Conservation (phyloP, 2,888 invertebrate species). For the Steinernema hermaphroditum region DNA sequence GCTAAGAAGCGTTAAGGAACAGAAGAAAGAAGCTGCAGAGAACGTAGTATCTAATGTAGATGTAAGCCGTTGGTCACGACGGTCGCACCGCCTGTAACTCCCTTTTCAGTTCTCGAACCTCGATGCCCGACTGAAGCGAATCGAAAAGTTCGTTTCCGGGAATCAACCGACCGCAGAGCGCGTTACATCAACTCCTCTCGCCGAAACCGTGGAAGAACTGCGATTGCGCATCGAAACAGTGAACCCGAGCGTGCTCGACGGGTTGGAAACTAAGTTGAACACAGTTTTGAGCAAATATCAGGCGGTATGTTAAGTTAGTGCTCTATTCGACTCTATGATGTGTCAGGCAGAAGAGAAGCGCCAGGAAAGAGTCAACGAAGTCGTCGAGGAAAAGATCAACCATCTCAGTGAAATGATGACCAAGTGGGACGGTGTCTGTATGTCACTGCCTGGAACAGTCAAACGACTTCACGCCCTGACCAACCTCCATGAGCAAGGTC, state of each 20-base stretch:
- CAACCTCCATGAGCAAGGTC: constrained; percentile 24
- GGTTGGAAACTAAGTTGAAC: constrained; percentile 10
- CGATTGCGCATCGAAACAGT: constrained; percentile 17
- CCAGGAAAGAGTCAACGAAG: constrained; percentile 39
- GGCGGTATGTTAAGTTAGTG: background rate
- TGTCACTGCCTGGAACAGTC: constrained; percentile 16
- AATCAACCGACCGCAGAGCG: constrained; percentile 8
- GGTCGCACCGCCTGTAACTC: background rate
- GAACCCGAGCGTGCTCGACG: constrained; percentile 4
- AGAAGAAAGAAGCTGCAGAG: background rate
- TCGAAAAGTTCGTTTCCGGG: constrained; percentile 23
- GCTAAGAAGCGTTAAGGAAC: background rate
- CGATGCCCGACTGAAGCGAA: background rate
- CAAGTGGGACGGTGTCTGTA: constrained; percentile 16
- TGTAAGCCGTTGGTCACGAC: background rate
- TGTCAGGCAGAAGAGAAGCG: constrained; percentile 34
- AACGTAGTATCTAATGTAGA: background rate
- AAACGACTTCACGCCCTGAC: constrained; percentile 7
- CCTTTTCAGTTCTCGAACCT: constrained; percentile 13
- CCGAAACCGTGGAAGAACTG: constrained; percentile 19
- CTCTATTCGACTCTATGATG: too few species aligned
- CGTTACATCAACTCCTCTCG: background rate
- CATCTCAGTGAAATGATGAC: constrained; percentile 15
- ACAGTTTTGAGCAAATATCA: constrained; percentile 4
- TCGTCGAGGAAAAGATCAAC: constrained; percentile 15